These are phyloP conservation scores for Branchipolynoe longqiensis DNA, from an alignment of 2,888 invertebrate species.

Conservation along the genomic window DNA sequence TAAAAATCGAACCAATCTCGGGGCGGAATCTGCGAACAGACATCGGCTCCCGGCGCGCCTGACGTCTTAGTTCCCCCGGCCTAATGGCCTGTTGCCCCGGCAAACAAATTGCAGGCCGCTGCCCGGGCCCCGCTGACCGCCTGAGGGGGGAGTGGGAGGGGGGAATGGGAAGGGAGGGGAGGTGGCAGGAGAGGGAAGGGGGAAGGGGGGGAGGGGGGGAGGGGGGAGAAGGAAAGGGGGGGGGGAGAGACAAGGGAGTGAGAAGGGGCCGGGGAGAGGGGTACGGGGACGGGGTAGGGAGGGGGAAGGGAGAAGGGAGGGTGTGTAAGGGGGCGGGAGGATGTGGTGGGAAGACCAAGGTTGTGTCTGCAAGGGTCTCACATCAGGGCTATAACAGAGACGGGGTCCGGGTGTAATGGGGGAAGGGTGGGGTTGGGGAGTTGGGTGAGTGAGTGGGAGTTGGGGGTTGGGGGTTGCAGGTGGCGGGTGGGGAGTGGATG, in stretches of 20 bases:
- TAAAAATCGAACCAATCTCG: slow-evolving; percentile 8
- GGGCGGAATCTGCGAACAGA: neutral
- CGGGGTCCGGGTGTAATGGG: no score
- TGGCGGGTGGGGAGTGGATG: no score
- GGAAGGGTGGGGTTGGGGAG: no score
- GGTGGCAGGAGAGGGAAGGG: neutral
- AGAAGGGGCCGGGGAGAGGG: no score
- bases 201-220: slow-evolving; percentile 2
- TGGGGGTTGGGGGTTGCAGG: no score
- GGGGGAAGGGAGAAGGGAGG: no score
- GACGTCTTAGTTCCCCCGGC: slow-evolving; percentile 11
- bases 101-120: slow-evolving; percentile 23
- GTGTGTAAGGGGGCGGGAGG: no score
- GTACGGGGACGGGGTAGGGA: no score
- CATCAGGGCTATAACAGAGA: no score
- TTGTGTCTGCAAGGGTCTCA: no score
- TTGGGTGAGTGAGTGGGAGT: no score
- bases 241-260: neutral
- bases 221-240: neutral
- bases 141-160: neutral
- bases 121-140: neutral
- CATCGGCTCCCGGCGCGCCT: neutral
- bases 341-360: no score
- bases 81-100: slow-evolving; percentile 27
- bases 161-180: neutral